Evolutionary conservation across 2,797 vertebrate species (phyloP).

Genomic region (Chloroceryle amazona): DNA sequence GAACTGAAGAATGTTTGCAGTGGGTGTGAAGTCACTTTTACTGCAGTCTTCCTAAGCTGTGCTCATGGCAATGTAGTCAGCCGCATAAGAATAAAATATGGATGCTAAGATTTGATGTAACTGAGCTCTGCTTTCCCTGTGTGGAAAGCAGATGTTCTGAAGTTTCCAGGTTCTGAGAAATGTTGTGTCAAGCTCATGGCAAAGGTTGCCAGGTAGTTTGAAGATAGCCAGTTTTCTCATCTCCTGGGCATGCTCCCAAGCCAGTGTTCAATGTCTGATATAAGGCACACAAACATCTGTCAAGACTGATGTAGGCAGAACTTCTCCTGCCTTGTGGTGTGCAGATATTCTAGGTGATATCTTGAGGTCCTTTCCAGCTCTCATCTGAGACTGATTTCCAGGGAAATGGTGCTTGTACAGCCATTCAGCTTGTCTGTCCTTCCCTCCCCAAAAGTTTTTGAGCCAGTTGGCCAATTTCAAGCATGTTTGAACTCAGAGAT

Average conservation of each 20-base stretch:
- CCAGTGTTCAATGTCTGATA: background rate
- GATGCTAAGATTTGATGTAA: slow-evolving; percentile 29
- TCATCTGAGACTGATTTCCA: background rate
- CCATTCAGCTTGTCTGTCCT: background rate
- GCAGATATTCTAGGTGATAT: background rate
- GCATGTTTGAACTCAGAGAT: background rate
- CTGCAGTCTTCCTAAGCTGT: background rate
- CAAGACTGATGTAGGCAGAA: background rate
- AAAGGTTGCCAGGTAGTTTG: slow-evolving; percentile 41
- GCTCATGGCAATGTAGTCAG: background rate
- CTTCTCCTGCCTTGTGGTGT: slow-evolving; percentile 37
- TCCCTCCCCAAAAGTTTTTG: background rate
- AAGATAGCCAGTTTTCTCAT: slow-evolving; percentile 20
- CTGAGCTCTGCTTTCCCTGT: background rate
- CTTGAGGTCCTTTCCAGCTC: background rate
- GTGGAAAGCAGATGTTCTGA: slow-evolving; percentile 60
- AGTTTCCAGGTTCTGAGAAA: slow-evolving; percentile 62
- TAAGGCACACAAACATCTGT: slow-evolving; percentile 51
- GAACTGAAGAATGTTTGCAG: background rate
- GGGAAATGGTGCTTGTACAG: background rate
- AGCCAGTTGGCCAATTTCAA: background rate
- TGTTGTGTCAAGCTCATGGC: slow-evolving; percentile 11
- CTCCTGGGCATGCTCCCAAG: slow-evolving; percentile 14
- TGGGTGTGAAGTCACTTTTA: background rate
- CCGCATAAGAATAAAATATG: background rate